phyloP scores from a whole-genome alignment of 2,797 vertebrate genomes.

The Oophaga sylvatica region DNA sequence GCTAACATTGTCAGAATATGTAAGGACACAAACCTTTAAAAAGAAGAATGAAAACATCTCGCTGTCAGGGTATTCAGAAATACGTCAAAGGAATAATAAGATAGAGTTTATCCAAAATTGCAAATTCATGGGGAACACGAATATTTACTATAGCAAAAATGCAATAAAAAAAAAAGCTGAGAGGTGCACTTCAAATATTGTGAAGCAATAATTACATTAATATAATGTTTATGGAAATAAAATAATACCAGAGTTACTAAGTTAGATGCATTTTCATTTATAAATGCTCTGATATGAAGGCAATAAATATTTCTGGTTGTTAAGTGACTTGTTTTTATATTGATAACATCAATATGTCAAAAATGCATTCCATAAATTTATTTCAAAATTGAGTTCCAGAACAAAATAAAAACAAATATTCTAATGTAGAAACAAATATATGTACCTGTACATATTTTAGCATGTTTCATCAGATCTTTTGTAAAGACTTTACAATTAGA shows the following conservation, averaged over 20 bases:
- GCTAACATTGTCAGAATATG: too few relatives aligned
- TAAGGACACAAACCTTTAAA: too few relatives aligned
- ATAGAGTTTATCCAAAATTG: too few relatives aligned
- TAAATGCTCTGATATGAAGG: constrained; percentile 10
- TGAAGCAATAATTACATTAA: not conserved
- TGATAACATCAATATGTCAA: constrained; percentile 19
- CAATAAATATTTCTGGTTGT: constrained; percentile 28
- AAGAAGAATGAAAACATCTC: too few relatives aligned
- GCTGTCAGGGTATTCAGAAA: too few relatives aligned
- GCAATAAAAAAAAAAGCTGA: too few relatives aligned
- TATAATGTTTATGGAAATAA: not conserved
- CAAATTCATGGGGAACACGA: too few relatives aligned
- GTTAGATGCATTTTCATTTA: not conserved
- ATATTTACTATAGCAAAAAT: too few relatives aligned
- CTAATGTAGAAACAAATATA: too few relatives aligned
- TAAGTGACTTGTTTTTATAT: constrained; percentile 14
- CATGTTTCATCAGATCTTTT: not conserved
- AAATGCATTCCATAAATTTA: constrained; percentile 17
- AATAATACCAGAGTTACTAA: not conserved
- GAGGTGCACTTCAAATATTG: too few relatives aligned
- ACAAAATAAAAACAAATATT: not conserved
- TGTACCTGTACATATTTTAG: too few relatives aligned
- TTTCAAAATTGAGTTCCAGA: not conserved
- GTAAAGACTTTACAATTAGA: not conserved
- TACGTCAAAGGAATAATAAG: too few relatives aligned